Conservation (phyloP, 1,140 invertebrate genomes). For the Cydia strobilella region DNA sequence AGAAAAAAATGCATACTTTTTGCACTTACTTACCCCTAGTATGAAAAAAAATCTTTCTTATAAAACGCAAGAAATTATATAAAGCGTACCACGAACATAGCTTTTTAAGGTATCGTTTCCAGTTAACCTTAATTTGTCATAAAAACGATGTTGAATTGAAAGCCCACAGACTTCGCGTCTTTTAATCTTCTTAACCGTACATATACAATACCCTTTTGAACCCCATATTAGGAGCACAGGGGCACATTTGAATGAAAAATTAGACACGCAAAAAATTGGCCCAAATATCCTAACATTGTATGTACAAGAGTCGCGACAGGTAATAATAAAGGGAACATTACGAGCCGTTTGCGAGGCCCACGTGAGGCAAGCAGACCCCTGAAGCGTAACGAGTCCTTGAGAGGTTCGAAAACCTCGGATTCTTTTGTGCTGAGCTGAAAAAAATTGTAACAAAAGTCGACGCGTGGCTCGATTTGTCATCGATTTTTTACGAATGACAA, state of each 20-base stretch:
- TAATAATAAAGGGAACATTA: conserved; percentile 27
- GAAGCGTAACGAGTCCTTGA: conserved; percentile 71
- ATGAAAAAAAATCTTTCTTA: too few species aligned
- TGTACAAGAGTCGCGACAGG: not conserved
- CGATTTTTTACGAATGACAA: conserved; percentile 55
- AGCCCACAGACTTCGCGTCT: not conserved
- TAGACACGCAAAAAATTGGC: conserved; percentile 8
- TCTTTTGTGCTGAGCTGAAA: conserved; percentile 61
- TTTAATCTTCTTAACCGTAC: not conserved
- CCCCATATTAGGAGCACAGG: not conserved
- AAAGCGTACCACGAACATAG: not conserved
- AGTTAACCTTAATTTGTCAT: not conserved
- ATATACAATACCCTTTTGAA: not conserved
- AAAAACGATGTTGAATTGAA: not conserved
- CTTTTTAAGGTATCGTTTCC: not conserved
- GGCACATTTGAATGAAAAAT: conserved; percentile 10
- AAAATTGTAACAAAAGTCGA: conserved; percentile 53
- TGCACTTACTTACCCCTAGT: too few species aligned
- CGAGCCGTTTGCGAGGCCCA: conserved; percentile 34
- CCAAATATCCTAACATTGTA: conserved; percentile 11
- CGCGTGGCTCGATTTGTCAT: conserved; percentile 59
- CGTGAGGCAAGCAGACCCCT: conserved; percentile 52
- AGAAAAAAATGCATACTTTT: too few species aligned
- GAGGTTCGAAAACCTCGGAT: conserved; percentile 65
- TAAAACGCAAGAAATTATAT: not conserved